Evolutionary conservation across 2,888 invertebrate genomes (phyloP).

Genomic region (Furcula furcula): DNA sequence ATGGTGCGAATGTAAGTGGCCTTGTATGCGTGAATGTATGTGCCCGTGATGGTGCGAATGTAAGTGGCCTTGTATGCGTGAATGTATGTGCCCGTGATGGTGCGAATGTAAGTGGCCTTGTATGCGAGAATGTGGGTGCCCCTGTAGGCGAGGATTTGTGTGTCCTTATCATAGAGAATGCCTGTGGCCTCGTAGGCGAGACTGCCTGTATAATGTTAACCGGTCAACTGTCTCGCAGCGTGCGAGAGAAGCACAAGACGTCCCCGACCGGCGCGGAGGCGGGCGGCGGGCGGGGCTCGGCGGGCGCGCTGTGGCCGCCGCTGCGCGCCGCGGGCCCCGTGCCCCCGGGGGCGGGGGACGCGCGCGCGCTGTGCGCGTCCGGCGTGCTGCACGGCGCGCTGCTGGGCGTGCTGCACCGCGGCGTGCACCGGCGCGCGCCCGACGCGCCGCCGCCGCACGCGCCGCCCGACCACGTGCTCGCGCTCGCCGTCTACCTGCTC

Average conservation of each 20-base stretch:
- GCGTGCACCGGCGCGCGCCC: conserved; percentile 88
- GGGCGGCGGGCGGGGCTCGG: conserved; percentile 15
- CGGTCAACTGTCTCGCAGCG: conserved; percentile 43
- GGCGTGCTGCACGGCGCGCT: conserved; percentile 82
- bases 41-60: too few species aligned
- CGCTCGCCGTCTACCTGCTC: conserved; percentile 92
- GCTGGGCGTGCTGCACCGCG: conserved; percentile 92
- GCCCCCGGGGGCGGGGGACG: conserved; percentile 54
- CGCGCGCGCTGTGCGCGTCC: conserved; percentile 59
- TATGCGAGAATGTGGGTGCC: too few species aligned
- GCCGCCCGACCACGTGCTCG: conserved; percentile 92
- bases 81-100: too few species aligned
- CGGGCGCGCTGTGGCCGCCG: conserved; percentile 67
- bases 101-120: too few species aligned
- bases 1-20: too few species aligned
- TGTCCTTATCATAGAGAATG: too few species aligned
- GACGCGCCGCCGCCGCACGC: conserved; percentile 78
- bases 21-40: too few species aligned
- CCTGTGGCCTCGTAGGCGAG: too few species aligned
- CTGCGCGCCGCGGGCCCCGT: conserved; percentile 48
- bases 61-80: too few species aligned
- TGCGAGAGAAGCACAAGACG: conserved; percentile 62
- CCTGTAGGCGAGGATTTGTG: too few species aligned
- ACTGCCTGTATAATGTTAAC: too few species aligned
- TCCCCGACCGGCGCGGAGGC: conserved; percentile 18